Percentiles rank a stretch among this genome's conserved stretches.
Evolutionary conservation across 2,888 invertebrate genomes (phyloP).

Genomic region (Drosophila glabriapex): DNA sequence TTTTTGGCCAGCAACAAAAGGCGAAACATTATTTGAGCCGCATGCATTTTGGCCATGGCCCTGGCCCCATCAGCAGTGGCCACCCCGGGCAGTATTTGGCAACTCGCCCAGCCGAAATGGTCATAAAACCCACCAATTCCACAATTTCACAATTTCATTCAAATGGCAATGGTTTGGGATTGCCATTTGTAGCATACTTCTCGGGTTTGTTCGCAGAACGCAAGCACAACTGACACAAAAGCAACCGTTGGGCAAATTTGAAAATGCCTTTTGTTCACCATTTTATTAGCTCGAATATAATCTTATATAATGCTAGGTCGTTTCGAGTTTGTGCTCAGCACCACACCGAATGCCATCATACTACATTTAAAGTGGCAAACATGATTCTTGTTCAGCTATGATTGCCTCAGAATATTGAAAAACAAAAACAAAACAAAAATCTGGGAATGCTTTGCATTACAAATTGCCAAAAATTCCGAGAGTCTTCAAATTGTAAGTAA

Average conservation of each 20-base stretch:
- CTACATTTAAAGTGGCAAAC: not conserved
- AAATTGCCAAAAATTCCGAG: not conserved
- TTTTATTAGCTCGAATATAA: slow-evolving; percentile 56
- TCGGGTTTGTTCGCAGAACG: slow-evolving; percentile 15
- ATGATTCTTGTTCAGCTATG: not conserved
- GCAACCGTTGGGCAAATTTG: slow-evolving; percentile 25
- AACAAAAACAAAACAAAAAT: not conserved
- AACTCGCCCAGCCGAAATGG: slow-evolving; percentile 47
- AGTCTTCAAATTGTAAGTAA: not conserved
- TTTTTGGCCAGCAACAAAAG: slow-evolving; percentile 45
- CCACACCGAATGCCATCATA: slow-evolving; percentile 9
- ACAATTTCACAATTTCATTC: slow-evolving; percentile 8
- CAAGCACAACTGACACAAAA: slow-evolving; percentile 18
- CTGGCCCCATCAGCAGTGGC: slow-evolving; percentile 41
- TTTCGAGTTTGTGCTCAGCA: not conserved
- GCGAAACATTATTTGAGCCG: slow-evolving; percentile 33
- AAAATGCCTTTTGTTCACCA: slow-evolving; percentile 44
- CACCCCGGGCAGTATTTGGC: slow-evolving; percentile 60
- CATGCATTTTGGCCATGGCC: slow-evolving; percentile 49
- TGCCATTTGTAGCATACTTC: slow-evolving; percentile 37
- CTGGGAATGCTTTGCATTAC: not conserved
- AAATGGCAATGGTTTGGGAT: slow-evolving; percentile 14
- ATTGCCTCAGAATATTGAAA: not conserved
- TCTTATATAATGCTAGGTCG: slow-evolving; percentile 33
- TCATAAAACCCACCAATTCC: slow-evolving; percentile 61